Percentiles rank a stretch among this genome's conserved stretches.
These are phyloP conservation scores for Drosophila eohydei DNA, from an alignment of 2,888 invertebrate genomes.

Conservation along the genomic window DNA sequence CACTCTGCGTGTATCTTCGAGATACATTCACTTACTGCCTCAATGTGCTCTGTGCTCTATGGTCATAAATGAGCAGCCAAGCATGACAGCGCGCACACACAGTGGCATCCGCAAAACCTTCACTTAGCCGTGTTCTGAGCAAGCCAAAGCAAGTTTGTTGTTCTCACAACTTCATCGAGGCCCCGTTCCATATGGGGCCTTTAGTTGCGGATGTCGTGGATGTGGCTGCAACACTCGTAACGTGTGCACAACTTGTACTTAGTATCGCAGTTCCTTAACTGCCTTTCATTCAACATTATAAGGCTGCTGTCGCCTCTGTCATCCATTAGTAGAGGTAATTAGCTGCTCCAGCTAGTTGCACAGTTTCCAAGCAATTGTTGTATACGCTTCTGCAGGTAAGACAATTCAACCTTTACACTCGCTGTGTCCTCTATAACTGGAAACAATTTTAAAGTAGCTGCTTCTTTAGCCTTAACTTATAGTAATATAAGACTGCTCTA, in stretches of 20 bases:
- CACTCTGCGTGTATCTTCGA: slow-evolving; percentile 47
- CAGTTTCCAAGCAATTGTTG: slow-evolving; percentile 8
- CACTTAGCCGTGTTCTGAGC: slow-evolving; percentile 25
- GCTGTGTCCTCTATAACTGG: neutral
- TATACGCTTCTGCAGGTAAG: slow-evolving; percentile 1
- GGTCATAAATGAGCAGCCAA: slow-evolving; percentile 81
- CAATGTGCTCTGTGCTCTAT: slow-evolving; percentile 59
- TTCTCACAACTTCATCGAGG: slow-evolving; percentile 29
- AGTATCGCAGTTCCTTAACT: neutral
- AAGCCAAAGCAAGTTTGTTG: slow-evolving; percentile 8
- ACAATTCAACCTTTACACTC: neutral
- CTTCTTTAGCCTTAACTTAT: no score
- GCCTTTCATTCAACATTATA: slow-evolving; percentile 5
- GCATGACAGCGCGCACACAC: slow-evolving; percentile 49
- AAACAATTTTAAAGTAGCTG: neutral
- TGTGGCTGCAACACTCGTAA: slow-evolving; percentile 40
- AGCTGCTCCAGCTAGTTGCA: slow-evolving; percentile 21
- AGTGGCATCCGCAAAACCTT: slow-evolving; percentile 19
- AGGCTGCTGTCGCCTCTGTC: neutral
- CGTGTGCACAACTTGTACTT: slow-evolving; percentile 65
- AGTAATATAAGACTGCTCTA: no score
- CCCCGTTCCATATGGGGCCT: slow-evolving; percentile 6
- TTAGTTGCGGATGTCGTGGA: slow-evolving; percentile 3
- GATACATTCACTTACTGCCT: slow-evolving; percentile 51
- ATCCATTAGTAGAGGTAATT: slow-evolving; percentile 33